A percentile compares a stretch with the other conserved stretches of the same genome.
phyloP scores from a whole-genome alignment of 2,888 invertebrate species.

The Trichogramma dendrolimi region DNA sequence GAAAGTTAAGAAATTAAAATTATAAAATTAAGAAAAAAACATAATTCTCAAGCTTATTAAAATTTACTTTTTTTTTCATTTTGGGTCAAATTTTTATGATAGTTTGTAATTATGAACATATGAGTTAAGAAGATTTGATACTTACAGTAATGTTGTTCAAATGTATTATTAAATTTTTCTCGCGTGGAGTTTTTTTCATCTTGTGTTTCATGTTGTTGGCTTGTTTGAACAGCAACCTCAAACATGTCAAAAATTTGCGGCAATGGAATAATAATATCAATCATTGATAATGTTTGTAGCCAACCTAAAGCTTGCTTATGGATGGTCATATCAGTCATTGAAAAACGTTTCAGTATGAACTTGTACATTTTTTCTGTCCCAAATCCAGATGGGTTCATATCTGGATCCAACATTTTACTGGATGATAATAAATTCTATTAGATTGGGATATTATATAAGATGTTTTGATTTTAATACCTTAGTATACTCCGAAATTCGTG shows the following conservation, averaged over 20 bases:
- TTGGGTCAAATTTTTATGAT: too few relatives aligned
- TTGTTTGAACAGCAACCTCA: slow-evolving; percentile 68
- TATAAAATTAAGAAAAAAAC: too few relatives aligned
- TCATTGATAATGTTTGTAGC: slow-evolving; percentile 82
- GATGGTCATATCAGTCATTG: slow-evolving; percentile 72
- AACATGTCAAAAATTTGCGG: slow-evolving; percentile 85
- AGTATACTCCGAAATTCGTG: slow-evolving; percentile 77
- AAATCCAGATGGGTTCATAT: slow-evolving; percentile 91
- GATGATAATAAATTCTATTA: slow-evolving; percentile 33
- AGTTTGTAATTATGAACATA: too few relatives aligned
- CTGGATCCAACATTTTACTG: slow-evolving; percentile 94
- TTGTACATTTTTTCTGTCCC: slow-evolving; percentile 92
- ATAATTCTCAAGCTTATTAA: too few relatives aligned
- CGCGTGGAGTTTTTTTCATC: too few relatives aligned
- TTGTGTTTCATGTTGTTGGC: too few relatives aligned
- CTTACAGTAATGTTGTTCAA: too few relatives aligned
- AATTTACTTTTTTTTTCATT: too few relatives aligned
- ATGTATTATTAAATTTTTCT: too few relatives aligned
- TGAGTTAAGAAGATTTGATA: too few relatives aligned
- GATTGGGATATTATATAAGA: background rate
- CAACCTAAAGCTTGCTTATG: slow-evolving; percentile 86
- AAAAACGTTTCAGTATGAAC: slow-evolving; percentile 84
- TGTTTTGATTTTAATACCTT: slow-evolving; percentile 52
- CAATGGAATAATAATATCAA: slow-evolving; percentile 87
- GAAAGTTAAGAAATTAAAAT: too few relatives aligned